These are phyloP conservation scores for Eledona agricola DNA, from an alignment of 2,888 invertebrate genomes.

Conservation along the genomic window DNA sequence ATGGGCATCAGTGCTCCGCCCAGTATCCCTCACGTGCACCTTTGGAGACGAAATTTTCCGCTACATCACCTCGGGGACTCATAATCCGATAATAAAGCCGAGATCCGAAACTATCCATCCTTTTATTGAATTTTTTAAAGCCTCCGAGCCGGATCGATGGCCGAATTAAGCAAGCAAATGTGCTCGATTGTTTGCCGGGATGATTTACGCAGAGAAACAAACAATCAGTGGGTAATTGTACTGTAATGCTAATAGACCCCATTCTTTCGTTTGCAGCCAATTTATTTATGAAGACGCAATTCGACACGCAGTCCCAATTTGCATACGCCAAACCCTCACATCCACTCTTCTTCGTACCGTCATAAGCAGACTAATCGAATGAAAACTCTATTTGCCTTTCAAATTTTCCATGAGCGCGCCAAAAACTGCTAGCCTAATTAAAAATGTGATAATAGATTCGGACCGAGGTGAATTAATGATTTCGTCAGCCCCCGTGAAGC, in stretches of 20 bases:
- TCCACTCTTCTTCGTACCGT: too few species aligned
- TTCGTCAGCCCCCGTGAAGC: constrained; percentile 24
- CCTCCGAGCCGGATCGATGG: constrained; percentile 14
- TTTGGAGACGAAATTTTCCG: constrained; percentile 38
- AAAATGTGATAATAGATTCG: too few species aligned
- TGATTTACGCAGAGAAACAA: too few species aligned
- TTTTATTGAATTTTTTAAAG: constrained; percentile 29
- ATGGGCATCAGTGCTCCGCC: constrained; percentile 35
- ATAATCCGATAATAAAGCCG: constrained; percentile 36
- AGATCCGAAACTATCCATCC: constrained; percentile 32
- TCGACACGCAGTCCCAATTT: constrained; percentile 32
- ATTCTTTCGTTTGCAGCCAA: constrained; percentile 21
- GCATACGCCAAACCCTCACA: too few species aligned
- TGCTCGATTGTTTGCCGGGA: too few species aligned
- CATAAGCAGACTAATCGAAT: too few species aligned
- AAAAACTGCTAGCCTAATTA: too few species aligned
- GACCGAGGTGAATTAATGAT: too few species aligned
- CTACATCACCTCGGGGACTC: constrained; percentile 35
- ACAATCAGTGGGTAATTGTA: constrained; percentile 11
- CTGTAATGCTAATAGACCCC: constrained; percentile 4
- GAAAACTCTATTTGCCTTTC: too few species aligned
- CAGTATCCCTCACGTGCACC: constrained; percentile 32
- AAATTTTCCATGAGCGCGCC: too few species aligned
- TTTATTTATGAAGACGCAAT: constrained; percentile 41
- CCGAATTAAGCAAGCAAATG: constrained; percentile 14